Evolutionary conservation across 2,888 invertebrate genomes (phyloP), one percentile per base, ranked within the genome.

Genomic region (Candidula unifasciata): DNA sequence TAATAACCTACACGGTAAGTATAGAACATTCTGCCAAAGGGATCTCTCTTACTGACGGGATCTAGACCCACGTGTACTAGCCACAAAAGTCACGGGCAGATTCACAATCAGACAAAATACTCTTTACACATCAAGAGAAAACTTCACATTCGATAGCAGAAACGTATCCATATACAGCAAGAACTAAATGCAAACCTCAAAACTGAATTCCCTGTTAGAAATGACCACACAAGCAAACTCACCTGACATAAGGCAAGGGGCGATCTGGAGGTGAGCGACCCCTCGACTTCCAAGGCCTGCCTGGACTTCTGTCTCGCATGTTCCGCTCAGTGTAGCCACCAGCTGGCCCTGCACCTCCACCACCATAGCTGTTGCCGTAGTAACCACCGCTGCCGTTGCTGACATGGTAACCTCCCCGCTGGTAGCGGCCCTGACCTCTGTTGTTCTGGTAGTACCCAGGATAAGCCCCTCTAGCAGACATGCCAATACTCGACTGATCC

Each of bases 401-500:
- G 44, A 37, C 37, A 8, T 27, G 30, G 30, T 66, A 13, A 27
- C 52, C 30, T 8, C 73, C 69, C 30, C 64, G 64, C 33, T 80
- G 71, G 33, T 71, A 37, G 13, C 80, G 76, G 33, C 76, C 73
- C 60, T 77, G 71, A n/a, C 80, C 81, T 54, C 69, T 57, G 21
- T 82, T 37, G 44, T 64, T 77, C 33, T 80, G 52, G 21, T 35
- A 5, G 24, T 71, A 69, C 37, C 80, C 77, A 35, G 16, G 78
- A 37, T 84, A 80, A 5, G 71, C 73, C 2, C 85, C 86, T 3
- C 87, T 57, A 21, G 87, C 87, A 60, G 88, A 83, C 24, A 87
- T 88, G 35, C 88, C 85, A 88, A 90, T 89, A 82, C 89, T 88
- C 18, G 89, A 87, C 21, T 86, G 89, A 21, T 90, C 90, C 82